These are phyloP conservation scores for Eulithis prunata DNA, from an alignment of 2,888 invertebrate genomes.

Conservation along the genomic window DNA sequence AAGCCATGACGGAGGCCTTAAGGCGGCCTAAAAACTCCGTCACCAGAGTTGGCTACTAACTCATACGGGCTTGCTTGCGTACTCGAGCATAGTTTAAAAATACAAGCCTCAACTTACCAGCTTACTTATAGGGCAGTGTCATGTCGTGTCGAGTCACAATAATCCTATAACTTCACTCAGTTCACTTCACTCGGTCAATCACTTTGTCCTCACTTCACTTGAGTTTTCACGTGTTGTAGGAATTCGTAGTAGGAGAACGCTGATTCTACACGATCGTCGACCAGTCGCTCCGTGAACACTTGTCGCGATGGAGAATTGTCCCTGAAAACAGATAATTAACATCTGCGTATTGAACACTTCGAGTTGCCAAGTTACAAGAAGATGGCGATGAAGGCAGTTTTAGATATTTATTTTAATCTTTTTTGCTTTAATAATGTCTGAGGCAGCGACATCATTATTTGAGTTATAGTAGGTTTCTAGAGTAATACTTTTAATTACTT, in stretches of 20 bases:
- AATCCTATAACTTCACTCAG: slow-evolving; percentile 30
- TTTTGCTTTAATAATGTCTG: too few species aligned
- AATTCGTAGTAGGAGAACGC: slow-evolving; percentile 99
- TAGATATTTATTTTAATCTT: too few species aligned
- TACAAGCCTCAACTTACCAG: not conserved
- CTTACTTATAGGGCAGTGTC: slow-evolving; percentile 27
- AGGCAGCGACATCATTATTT: too few species aligned
- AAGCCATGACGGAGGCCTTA: too few species aligned
- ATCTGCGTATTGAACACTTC: too few species aligned
- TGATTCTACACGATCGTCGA: slow-evolving; percentile 97
- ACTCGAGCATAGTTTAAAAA: not conserved
- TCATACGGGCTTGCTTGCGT: too few species aligned
- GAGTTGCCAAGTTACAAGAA: not conserved
- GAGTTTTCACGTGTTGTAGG: slow-evolving; percentile 95
- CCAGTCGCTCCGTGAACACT: slow-evolving; percentile 93
- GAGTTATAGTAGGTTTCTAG: too few species aligned
- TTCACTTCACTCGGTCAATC: slow-evolving; percentile 26
- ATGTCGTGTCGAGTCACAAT: slow-evolving; percentile 21
- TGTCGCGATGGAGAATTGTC: slow-evolving; percentile 95
- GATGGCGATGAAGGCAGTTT: too few species aligned
- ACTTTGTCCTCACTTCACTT: slow-evolving; percentile 89
- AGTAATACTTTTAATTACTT: too few species aligned
- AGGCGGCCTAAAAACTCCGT: too few species aligned
- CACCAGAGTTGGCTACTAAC: too few species aligned
- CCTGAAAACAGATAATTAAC: slow-evolving; percentile 78